A percentile compares a stretch with the other conserved stretches of the same genome.
phyloP scores from a whole-genome alignment of 2,113 vertebrate genomes.

The Dasyprocta punctata region DNA sequence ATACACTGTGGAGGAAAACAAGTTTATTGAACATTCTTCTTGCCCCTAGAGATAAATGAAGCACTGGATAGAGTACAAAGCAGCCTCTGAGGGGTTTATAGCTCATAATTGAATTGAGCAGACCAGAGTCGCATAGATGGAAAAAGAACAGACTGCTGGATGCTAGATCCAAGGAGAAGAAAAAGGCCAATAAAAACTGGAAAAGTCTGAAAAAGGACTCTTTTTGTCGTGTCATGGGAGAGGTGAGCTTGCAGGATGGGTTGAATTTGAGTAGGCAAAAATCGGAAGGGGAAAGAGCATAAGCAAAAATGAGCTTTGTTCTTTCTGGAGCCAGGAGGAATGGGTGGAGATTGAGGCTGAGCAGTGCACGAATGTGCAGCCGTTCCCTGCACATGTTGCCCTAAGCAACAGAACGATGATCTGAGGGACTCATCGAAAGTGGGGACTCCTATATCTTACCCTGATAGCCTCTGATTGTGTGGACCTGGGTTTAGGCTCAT shows the following conservation, averaged over 20 bases:
- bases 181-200: not conserved
- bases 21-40: not conserved
- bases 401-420: not conserved
- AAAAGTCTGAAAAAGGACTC: not conserved
- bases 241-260: not conserved
- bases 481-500: not conserved
- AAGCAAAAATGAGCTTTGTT: not conserved
- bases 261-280: not conserved
- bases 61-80: not conserved
- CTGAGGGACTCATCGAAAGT: not conserved
- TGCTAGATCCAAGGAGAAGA: not conserved
- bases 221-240: not conserved
- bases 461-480: not conserved
- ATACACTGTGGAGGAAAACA: not conserved
- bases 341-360: not conserved
- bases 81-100: not conserved
- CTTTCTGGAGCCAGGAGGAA: not conserved
- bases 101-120: not conserved
- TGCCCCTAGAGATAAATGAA: not conserved
- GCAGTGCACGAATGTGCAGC: accelerated
- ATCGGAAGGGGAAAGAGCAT: not conserved
- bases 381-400: not conserved
- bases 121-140: not conserved
- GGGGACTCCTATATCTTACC: not conserved
- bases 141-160: not conserved